These are phyloP conservation scores for Aeoliscus strigatus DNA, from an alignment of 2,797 vertebrate genomes.

Conservation along the genomic window DNA sequence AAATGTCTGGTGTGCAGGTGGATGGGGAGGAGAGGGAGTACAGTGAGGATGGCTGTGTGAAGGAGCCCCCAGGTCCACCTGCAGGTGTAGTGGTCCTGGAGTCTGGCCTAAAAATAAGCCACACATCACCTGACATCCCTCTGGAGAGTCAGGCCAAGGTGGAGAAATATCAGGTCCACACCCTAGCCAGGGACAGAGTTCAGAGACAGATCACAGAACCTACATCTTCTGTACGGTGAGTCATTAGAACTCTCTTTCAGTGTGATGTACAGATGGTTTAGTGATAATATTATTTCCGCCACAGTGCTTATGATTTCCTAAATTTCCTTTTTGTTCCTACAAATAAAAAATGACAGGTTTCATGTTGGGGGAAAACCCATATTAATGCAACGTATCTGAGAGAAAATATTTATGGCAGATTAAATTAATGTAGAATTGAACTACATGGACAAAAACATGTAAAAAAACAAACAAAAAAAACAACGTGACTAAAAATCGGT, in stretches of 20 bases:
- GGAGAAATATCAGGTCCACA: constrained; percentile 83
- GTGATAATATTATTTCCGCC: no score
- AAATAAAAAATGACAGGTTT: no score
- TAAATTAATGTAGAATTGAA: no score
- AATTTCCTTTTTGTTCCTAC: no score
- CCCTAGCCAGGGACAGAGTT: constrained; percentile 77
- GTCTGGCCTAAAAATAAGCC: constrained; percentile 95
- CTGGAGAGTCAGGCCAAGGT: constrained; percentile 80
- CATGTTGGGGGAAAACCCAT: no score
- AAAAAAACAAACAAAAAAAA: no score
- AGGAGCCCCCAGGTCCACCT: constrained; percentile 68
- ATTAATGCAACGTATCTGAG: no score
- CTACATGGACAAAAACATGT: no score
- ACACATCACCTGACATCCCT: constrained; percentile 94
- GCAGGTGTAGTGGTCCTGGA: constrained; percentile 67
- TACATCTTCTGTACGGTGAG: constrained; percentile 87
- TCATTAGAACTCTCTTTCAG: constrained; percentile 11
- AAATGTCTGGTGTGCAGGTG: constrained; percentile 44
- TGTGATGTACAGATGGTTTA: no score
- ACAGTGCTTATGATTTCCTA: no score
- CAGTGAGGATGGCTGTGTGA: constrained; percentile 83
- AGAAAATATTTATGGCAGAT: no score
- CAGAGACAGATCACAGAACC: constrained; percentile 95
- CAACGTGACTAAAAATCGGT: no score
- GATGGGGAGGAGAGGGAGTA: constrained; percentile 88